Base-by-base conservation (phyloP, 1,140 invertebrate genomes). In the Pentalonia nigronervosa region DNA sequence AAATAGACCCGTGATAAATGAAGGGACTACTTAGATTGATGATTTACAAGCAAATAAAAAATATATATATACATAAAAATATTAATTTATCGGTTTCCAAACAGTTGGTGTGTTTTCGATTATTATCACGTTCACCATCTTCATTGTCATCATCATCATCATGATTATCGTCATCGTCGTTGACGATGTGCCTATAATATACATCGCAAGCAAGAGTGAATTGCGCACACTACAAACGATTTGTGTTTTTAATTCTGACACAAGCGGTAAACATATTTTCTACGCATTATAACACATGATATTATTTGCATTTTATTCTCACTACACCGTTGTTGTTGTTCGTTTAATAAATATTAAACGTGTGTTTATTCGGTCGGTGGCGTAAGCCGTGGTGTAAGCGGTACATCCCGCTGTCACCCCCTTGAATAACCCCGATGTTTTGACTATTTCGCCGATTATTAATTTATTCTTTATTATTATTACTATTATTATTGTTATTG, bases 281-380 rank as follows among this genome's bases (percentile, higher is more conserved):
- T 45, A 45, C 23, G 41, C 36, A 23, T 67, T 67, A 67, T 67
- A 67, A 30, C 25, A n/a, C 30, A 67, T n/a, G n/a, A n/a, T 76
- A 76, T 76, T 76, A 76, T 76, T 76, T 76, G 60, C 17, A n/a
- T 76, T 76, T 76, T 53, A 36, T 53, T 89, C 4, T 25, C 87
- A 48, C 41, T 30, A 23, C 8, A 34, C 21, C n/a, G 87, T 23
- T 50, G 83, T 25, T 9, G 36, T n/a, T 11, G 23, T 89, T 53
- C 87, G 87, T 53, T 89, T 89, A 36, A 89, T 89, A 53, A 89
- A 89, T 83, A 83, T 89, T 36, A 89, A 53, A 89, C 87, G 47
- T 7, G n/a, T 53, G 87, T 88, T 88, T 88, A 50, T 88, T 88
- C 47, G 45, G 45, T 30, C 7, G 47, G 45, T 34, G n/a, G 81